Percentiles rank a stretch among this genome's conserved stretches.
These are phyloP conservation scores for Epizoanthus ramosus DNA, from an alignment of 92 coral and sea anemone species.

Conservation along the genomic window DNA sequence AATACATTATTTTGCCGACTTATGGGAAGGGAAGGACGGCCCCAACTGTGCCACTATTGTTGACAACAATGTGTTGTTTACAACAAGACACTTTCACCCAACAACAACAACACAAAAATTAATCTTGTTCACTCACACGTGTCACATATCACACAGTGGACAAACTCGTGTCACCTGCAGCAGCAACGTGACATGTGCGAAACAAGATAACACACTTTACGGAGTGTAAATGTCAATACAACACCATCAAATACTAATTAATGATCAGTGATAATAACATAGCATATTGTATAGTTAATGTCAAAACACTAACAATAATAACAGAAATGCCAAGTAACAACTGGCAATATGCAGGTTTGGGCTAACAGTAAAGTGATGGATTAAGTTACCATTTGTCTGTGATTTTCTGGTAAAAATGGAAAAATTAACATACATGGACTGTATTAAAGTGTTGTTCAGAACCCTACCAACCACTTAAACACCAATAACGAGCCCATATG, in stretches of 20 bases:
- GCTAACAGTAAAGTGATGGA: no score
- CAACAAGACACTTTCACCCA: slow-evolving; percentile 12
- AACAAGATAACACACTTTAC: neutral
- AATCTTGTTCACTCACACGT: neutral
- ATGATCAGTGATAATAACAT: neutral
- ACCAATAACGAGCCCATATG: no score
- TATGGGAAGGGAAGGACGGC: neutral
- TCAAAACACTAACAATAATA: neutral
- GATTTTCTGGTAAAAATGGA: no score
- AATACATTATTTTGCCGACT: neutral
- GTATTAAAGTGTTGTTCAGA: no score
- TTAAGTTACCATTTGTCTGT: no score
- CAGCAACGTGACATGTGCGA: neutral
- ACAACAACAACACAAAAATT: neutral
- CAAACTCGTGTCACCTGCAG: neutral
- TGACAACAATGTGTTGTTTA: neutral
- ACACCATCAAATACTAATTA: neutral
- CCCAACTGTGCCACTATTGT: neutral
- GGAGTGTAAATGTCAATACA: neutral
- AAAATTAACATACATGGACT: no score
- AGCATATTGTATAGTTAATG: slow-evolving; percentile 26
- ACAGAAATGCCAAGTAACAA: neutral
- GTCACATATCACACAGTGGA: neutral
- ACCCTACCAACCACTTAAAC: no score
- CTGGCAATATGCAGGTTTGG: neutral